Base-by-base conservation (phyloP, 2,888 invertebrate genomes). In the Drosophila barbarae region DNA sequence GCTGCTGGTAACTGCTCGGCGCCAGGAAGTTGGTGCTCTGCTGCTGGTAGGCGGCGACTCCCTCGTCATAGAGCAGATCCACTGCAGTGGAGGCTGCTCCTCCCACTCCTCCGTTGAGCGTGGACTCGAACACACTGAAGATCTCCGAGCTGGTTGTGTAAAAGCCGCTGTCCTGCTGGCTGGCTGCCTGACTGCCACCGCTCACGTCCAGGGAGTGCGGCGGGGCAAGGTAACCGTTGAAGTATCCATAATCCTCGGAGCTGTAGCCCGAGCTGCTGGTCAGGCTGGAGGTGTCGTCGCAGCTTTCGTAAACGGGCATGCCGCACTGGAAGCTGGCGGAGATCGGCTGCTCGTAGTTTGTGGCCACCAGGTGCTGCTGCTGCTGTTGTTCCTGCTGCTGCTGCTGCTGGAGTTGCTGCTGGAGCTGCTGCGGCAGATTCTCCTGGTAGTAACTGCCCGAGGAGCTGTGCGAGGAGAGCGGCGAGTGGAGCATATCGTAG, bases 281-380 rank as follows among this genome's bases (percentile, higher is more conserved):
- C 23, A 89, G 65, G 34, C 90, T 90, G 39, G 89, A 89, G 32
- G 89, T 88, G 35, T 90, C 90, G 54, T 90, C 90, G 64, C 87
- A 89, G 67, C 86, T 88, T 71, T 89, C 89, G 52, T 89, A 88
- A 8, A 85, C 65, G 41, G 61, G 66, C 42, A 65, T 58, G 28
- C 76, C 74, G 51, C 69, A 39, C 52, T 57, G 58, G 32, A 60
- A 77, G 36, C 38, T 34, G 26, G 54, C 9, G 9, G 67, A 8
- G 52, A 23, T 41, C 2, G 47, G 6, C 36, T 52, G 53, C 12
- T 74, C 67, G 30, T 66, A 80, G 57, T 10, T 41, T 2, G 23
- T 26, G 36, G 18, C n/a, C 0, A 36, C n/a, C n/a, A 36, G 12
- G 9, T 47, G 73, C 35, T 50, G 63, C 52, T 23, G 36, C 10